Conservation (phyloP, 1,140 invertebrate genomes). For the Drosophila repletoides region DNA sequence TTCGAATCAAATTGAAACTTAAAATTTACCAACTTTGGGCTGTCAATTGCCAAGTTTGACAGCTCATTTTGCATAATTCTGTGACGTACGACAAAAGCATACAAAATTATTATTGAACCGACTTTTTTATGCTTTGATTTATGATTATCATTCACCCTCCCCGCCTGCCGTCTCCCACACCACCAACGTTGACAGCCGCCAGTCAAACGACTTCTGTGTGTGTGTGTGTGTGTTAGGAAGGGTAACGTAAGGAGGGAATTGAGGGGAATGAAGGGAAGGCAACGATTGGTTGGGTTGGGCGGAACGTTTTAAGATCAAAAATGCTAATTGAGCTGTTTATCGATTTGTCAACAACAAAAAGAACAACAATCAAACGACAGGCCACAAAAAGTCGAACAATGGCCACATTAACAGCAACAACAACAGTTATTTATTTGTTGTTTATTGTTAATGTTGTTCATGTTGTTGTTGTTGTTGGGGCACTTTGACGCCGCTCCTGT, state of each 20-base stretch:
- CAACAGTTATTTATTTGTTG: slow-evolving; percentile 31
- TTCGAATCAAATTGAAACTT: slow-evolving; percentile 22
- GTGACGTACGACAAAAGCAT: slow-evolving; percentile 52
- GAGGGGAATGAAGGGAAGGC: background rate
- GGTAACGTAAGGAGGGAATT: background rate
- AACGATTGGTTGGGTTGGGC: slow-evolving; percentile 20
- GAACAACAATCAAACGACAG: slow-evolving; percentile 14
- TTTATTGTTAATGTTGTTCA: slow-evolving; percentile 18
- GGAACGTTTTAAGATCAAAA: slow-evolving; percentile 56
- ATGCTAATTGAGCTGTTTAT: slow-evolving; percentile 80
- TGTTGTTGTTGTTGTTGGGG: slow-evolving; percentile 8
- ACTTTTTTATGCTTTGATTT: slow-evolving; percentile 80
- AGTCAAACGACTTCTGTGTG: background rate
- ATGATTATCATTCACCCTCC: slow-evolving; percentile 51
- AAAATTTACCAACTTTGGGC: slow-evolving; percentile 37
- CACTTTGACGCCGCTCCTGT: slow-evolving; percentile 34
- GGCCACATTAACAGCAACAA: slow-evolving; percentile 54
- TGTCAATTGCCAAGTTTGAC: slow-evolving; percentile 65
- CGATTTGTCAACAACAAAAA: slow-evolving; percentile 76
- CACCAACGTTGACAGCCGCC: slow-evolving; percentile 2
- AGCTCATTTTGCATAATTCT: slow-evolving; percentile 79
- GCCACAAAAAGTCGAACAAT: slow-evolving; percentile 45
- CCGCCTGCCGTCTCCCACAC: background rate
- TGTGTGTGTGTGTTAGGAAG: background rate
- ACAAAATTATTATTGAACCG: slow-evolving; percentile 77